These are phyloP conservation scores for Polyommatus iphigenia DNA, from an alignment of 2,888 invertebrate species.

Conservation along the genomic window DNA sequence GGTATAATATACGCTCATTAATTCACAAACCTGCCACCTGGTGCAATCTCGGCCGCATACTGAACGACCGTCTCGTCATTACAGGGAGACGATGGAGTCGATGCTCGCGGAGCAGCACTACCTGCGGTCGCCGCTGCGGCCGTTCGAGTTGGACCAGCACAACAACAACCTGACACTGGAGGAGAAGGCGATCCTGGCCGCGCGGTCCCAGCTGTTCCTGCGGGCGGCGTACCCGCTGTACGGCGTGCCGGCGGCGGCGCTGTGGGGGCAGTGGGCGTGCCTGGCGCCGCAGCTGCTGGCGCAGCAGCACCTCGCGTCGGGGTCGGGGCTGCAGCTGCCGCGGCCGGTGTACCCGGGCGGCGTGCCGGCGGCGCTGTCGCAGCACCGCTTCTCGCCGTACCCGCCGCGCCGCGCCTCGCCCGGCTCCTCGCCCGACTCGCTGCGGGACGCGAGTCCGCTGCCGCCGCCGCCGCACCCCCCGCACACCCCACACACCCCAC, in stretches of 20 bases:
- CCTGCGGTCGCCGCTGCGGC: constrained; percentile 87
- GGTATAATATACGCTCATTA: constrained; percentile 69
- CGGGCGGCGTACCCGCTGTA: constrained; percentile 84
- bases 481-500: constrained; percentile 64
- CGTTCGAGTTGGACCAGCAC: constrained; percentile 86
- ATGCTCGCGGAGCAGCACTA: constrained; percentile 93
- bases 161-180: constrained; percentile 87
- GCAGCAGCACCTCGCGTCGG: constrained; percentile 82
- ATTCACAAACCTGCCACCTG: constrained; percentile 32
- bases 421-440: constrained; percentile 82
- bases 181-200: constrained; percentile 88
- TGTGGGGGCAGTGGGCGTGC: constrained; percentile 88
- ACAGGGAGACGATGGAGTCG: constrained; percentile 94
- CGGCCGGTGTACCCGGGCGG: constrained; percentile 74
- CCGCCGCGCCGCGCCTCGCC: constrained; percentile 74
- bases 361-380: constrained; percentile 63
- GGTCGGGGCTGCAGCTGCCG: constrained; percentile 72
- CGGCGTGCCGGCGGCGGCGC: constrained; percentile 77
- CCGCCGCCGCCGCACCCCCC: constrained; percentile 59
- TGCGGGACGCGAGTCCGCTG: constrained; percentile 76
- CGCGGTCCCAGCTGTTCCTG: constrained; percentile 86
- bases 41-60: constrained; percentile 39
- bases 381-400: constrained; percentile 83
- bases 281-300: constrained; percentile 83
- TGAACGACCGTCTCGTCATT: constrained; percentile 48